Evolutionary conservation across 2,113 vertebrate genomes (phyloP), one percentile per base, ranked within the genome.

Genomic region (Clarias batrachus): DNA sequence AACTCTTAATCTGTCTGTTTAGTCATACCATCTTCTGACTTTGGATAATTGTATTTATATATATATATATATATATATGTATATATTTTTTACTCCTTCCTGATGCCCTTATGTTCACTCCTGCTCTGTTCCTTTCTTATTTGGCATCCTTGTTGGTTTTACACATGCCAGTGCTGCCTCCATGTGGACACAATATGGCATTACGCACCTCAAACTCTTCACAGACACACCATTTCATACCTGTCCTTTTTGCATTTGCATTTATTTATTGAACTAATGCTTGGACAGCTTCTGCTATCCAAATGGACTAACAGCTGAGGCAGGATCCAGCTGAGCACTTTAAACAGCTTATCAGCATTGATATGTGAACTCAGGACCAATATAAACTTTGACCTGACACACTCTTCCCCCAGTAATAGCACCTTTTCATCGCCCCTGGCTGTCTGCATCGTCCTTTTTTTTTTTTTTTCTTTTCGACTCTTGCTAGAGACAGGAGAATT

Each of bases 141-240:
- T 25, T 19, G 10, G 13, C 13, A 33, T 57, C 59, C 71, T 62
- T 13, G 12, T 89, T 37, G 33, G 63, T 59, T 65, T 5, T n/a
- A 87, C 90, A 90, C 89, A 91, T 91, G 86, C 88, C 88, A 90
- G 90, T 91, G 93, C 90, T 93, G 94, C 93, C 94, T 86, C 92
- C 94, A 91, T n/a, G 92, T 93, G 94, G 93, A 78, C 57, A 88
- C 68, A 82, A 27, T 62, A 11, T 66, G 59, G 81, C 87, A 95
- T 93, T 94, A 91, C 94, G 93, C 78, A 78, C 37, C 87, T 21
- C n/a, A 30, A 27, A n/a, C 63, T 19, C 23, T 10, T 30, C 37
- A 77, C 23, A 77, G 4, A 76, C 23, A 16, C 48, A 77, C 23
- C 57, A 23, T 79, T 59, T 80, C 56, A 13, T 27, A 60, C 56